Percentiles rank a stretch among this genome's conserved stretches.
Evolutionary conservation across 2,113 vertebrate genomes (phyloP).

Genomic region (Thomomys bottae): DNA sequence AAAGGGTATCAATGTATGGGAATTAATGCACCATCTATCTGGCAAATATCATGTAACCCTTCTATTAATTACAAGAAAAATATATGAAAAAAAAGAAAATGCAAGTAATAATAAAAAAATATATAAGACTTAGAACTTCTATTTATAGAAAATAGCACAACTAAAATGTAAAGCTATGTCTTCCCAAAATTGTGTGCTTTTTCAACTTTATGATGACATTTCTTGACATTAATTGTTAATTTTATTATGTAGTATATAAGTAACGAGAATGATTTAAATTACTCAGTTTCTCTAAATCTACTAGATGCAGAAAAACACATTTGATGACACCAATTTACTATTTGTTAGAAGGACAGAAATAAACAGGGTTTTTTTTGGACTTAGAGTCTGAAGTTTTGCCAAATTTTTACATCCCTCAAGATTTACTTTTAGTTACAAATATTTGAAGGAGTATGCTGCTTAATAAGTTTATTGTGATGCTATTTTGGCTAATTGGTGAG

Average conservation of each 20-base stretch:
- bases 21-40: no score
- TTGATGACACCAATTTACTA: not conserved
- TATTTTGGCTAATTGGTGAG: not conserved
- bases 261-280: constrained; percentile 51
- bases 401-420: not conserved
- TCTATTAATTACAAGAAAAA: no score
- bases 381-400: not conserved
- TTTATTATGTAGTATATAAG: not conserved
- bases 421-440: not conserved
- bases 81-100: no score
- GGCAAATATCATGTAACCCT: no score
- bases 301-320: not conserved
- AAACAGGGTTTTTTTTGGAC: not conserved
- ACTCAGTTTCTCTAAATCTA: constrained; percentile 18
- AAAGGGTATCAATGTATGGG: no score
- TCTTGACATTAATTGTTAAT: constrained; percentile 56
- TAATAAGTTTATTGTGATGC: not conserved
- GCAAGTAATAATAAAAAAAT: no score
- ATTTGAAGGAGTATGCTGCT: not conserved
- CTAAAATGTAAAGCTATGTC: not conserved
- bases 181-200: not conserved
- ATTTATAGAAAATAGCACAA: constrained; percentile 29
- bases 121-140: not conserved
- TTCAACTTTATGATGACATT: not conserved
- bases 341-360: constrained; percentile 14